phyloP scores from a whole-genome alignment of 1,140 invertebrate species.

The Drosophila watanabei region DNA sequence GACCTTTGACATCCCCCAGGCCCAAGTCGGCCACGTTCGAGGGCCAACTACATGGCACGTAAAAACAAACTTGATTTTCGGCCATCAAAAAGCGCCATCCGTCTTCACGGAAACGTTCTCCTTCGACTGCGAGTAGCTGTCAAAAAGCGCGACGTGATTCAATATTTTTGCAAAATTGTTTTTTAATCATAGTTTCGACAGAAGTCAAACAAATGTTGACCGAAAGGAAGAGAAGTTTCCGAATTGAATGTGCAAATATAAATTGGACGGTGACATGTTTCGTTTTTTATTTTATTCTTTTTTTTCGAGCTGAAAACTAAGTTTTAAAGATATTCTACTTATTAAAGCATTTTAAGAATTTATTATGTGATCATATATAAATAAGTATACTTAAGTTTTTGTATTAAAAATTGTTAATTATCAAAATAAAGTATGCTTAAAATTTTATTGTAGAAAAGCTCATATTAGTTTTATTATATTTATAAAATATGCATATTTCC shows the following conservation, averaged over 20 bases:
- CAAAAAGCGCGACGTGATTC: constrained; percentile 70
- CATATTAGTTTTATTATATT: too few relatives aligned
- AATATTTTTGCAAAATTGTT: constrained; percentile 77
- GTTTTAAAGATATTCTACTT: neutral
- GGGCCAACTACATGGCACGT: constrained; percentile 64
- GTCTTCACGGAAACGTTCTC: constrained; percentile 70
- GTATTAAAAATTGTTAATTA: too few relatives aligned
- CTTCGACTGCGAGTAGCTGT: constrained; percentile 58
- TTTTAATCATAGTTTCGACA: constrained; percentile 66
- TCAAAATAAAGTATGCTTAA: too few relatives aligned
- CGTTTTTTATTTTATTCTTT: neutral
- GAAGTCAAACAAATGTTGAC: constrained; percentile 29
- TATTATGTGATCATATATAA: too few relatives aligned
- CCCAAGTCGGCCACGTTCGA: constrained; percentile 50
- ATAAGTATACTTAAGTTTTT: too few relatives aligned
- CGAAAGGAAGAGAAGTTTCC: neutral
- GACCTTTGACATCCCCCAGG: constrained; percentile 79
- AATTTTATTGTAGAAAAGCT: too few relatives aligned
- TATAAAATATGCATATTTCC: too few relatives aligned
- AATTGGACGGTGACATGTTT: neutral
- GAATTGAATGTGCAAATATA: constrained; percentile 6
- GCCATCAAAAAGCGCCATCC: constrained; percentile 80
- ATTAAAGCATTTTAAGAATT: neutral
- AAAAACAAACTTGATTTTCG: constrained; percentile 84
- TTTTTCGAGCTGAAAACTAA: neutral